These are phyloP conservation scores for Ophion ellenae DNA, from an alignment of 2,888 invertebrate genomes.

Conservation along the genomic window DNA sequence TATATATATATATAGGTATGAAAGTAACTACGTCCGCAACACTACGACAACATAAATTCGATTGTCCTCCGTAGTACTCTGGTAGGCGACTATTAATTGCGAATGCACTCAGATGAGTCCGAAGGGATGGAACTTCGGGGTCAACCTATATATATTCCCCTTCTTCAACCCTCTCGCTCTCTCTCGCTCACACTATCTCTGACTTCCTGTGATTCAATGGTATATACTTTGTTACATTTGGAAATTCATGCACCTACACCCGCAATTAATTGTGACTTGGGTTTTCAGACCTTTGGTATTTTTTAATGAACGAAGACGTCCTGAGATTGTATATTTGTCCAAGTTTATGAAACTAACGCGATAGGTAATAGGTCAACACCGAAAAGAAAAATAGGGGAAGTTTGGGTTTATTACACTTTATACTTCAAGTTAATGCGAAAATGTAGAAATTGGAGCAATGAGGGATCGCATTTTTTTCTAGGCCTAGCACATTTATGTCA, in stretches of 20 bases:
- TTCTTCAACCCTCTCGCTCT: background rate
- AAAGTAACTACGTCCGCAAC: conserved; percentile 10
- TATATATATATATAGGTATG: conserved; percentile 12
- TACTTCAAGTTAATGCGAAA: background rate
- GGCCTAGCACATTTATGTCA: no score
- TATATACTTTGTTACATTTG: background rate
- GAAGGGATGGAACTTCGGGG: conserved; percentile 64
- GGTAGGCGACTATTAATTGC: conserved; percentile 71
- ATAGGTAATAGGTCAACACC: background rate
- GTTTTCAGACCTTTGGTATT: background rate
- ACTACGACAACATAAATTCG: conserved; percentile 69
- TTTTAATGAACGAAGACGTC: background rate
- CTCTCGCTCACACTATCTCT: conserved; percentile 11
- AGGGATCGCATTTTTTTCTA: no score
- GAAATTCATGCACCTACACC: conserved; percentile 17
- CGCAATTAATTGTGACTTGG: conserved; percentile 7
- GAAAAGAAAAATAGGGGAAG: no score
- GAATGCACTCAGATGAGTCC: conserved; percentile 65
- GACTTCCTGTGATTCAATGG: conserved; percentile 32
- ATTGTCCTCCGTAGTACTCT: conserved; percentile 67
- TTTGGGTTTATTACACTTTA: no score
- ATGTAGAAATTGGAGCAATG: no score
- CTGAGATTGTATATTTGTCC: no score
- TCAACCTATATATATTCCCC: conserved; percentile 16
- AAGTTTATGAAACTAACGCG: no score